Evolutionary conservation across 1,140 invertebrate genomes (phyloP).

Genomic region (Xylocopa sonorina): DNA sequence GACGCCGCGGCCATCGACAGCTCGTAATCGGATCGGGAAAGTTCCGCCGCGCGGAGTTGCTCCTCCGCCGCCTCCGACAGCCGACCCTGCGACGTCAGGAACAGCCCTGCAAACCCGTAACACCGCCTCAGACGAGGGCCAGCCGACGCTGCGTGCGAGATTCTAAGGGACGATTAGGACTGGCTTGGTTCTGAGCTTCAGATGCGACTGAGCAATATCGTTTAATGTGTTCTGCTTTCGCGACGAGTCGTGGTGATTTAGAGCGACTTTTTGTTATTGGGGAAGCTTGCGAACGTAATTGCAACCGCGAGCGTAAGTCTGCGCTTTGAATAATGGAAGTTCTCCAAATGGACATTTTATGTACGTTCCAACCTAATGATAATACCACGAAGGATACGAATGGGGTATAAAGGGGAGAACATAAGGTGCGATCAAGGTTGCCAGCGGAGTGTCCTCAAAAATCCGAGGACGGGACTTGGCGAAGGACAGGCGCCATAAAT

Average conservation of each 20-base stretch:
- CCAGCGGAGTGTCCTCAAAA: not conserved
- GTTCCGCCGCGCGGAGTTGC: constrained; percentile 88
- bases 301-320: too few species aligned
- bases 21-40: constrained; percentile 91
- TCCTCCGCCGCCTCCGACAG: constrained; percentile 91
- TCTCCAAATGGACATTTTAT: too few species aligned
- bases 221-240: too few species aligned
- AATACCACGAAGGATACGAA: not conserved
- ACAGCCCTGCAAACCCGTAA: constrained; percentile 88
- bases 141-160: too few species aligned
- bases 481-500: not conserved
- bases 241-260: too few species aligned
- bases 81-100: constrained; percentile 89
- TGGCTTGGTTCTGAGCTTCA: not conserved
- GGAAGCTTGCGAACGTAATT: too few species aligned
- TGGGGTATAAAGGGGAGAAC: not conserved
- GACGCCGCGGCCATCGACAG: constrained; percentile 93
- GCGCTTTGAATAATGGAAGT: too few species aligned
- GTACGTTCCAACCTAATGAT: too few species aligned
- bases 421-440: not conserved
- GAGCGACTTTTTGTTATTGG: too few species aligned
- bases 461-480: not conserved
- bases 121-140: not conserved
- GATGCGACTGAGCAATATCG: not conserved
- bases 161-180: not conserved